Conservation (phyloP, 2,797 vertebrate species). For the Danio kyathit region DNA sequence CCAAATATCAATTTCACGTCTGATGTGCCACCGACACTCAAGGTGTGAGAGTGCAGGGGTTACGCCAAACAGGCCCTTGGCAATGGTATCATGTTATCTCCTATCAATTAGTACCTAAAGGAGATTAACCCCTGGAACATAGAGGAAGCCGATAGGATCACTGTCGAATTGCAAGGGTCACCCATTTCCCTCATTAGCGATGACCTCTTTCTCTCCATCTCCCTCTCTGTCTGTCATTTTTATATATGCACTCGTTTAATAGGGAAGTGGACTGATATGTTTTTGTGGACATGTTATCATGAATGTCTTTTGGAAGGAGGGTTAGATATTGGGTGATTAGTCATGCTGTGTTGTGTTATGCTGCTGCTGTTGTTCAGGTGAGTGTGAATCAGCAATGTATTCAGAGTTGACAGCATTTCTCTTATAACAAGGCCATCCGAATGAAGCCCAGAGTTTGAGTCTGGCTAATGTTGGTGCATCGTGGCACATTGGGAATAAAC, state of each 20-base stretch:
- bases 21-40: slow-evolving; percentile 74
- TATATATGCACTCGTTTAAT: slow-evolving; percentile 40
- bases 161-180: slow-evolving; percentile 49
- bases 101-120: slow-evolving; percentile 86
- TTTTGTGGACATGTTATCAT: slow-evolving; percentile 40
- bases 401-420: slow-evolving; percentile 49
- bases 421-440: slow-evolving; percentile 46
- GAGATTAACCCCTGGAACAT: slow-evolving; percentile 76
- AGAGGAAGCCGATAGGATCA: slow-evolving; percentile 48
- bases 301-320: slow-evolving; percentile 43
- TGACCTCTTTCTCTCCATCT: slow-evolving; percentile 47
- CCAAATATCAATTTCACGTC: slow-evolving; percentile 86
- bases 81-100: slow-evolving; percentile 83
- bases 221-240: slow-evolving; percentile 50
- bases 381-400: slow-evolving; percentile 50
- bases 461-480: slow-evolving; percentile 33
- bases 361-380: slow-evolving; percentile 49
- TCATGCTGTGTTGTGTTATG: slow-evolving; percentile 43
- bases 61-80: slow-evolving; percentile 81
- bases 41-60: slow-evolving; percentile 70
- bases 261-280: slow-evolving; percentile 41
- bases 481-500: slow-evolving; percentile 21
- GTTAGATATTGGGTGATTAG: slow-evolving; percentile 53
- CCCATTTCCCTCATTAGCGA: slow-evolving; percentile 48
- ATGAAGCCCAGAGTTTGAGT: slow-evolving; percentile 34